Percentiles rank a stretch among this genome's conserved stretches.
phyloP scores from a whole-genome alignment of 2,888 invertebrate genomes.

The Tipula helvola region DNA sequence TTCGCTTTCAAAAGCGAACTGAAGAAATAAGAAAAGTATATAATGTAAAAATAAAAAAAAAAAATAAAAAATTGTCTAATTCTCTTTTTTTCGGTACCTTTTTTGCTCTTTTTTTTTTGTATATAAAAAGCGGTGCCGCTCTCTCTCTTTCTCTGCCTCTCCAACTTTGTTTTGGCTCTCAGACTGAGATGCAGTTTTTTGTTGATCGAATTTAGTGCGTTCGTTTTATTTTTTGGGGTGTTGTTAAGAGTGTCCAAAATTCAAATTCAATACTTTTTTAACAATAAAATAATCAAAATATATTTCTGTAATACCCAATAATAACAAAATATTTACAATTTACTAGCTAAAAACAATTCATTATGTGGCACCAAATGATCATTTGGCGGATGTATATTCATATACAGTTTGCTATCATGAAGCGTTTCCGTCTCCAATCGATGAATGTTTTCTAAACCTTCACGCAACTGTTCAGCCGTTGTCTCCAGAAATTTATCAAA shows the following conservation, averaged over 20 bases:
- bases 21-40: neutral
- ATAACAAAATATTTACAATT: neutral
- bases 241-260: neutral
- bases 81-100: neutral
- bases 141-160: neutral
- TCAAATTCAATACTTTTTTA: neutral
- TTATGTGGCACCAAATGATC: constrained; percentile 11
- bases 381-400: constrained; percentile 16
- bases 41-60: neutral
- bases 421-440: constrained; percentile 20
- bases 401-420: neutral
- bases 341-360: neutral
- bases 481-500: constrained; percentile 17
- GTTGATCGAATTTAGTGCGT: neutral
- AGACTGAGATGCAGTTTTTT: neutral
- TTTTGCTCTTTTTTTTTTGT: neutral
- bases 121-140: neutral
- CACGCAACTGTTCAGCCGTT: constrained; percentile 28
- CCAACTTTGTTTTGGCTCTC: neutral
- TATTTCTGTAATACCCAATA: neutral
- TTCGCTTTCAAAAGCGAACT: constrained; percentile 10
- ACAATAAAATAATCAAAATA: neutral
- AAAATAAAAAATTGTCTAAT: neutral
- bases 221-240: neutral
- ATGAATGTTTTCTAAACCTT: constrained; percentile 25